A percentile compares a stretch with the other conserved stretches of the same genome.
phyloP scores from a whole-genome alignment of 2,888 invertebrate species.

The Epistrophe grossulariae region DNA sequence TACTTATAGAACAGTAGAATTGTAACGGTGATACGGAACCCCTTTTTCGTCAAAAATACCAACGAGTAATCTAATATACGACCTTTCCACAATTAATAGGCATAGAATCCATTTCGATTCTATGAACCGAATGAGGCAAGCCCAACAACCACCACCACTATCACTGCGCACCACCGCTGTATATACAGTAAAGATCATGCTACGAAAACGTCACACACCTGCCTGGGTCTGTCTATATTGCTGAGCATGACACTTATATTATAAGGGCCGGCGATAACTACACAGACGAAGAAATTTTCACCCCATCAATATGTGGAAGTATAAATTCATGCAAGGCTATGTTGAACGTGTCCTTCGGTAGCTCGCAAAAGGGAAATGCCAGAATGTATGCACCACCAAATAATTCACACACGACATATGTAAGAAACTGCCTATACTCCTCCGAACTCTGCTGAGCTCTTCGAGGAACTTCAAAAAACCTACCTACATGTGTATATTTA shows the following conservation, averaged over 20 bases:
- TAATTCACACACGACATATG: constrained; percentile 66
- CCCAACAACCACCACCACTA: constrained; percentile 16
- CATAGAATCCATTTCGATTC: constrained; percentile 67
- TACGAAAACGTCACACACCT: constrained; percentile 67
- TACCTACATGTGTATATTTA: background rate
- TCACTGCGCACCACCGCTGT: too few species aligned
- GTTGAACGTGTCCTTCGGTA: constrained; percentile 48
- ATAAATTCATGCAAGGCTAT: constrained; percentile 68
- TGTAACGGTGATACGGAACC: constrained; percentile 41
- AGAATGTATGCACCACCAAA: constrained; percentile 72
- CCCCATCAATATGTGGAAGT: constrained; percentile 46
- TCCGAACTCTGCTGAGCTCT: background rate
- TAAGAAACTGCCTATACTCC: constrained; percentile 27
- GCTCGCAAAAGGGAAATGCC: constrained; percentile 65
- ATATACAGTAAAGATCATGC: constrained; percentile 50
- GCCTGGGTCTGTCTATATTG: constrained; percentile 24
- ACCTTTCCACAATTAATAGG: constrained; percentile 67
- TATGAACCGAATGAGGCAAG: constrained; percentile 53
- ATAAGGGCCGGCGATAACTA: constrained; percentile 14
- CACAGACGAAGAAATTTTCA: constrained; percentile 35
- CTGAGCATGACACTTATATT: background rate
- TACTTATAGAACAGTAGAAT: background rate
- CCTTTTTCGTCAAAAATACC: constrained; percentile 47
- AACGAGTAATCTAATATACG: constrained; percentile 63
- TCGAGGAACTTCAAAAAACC: constrained; percentile 7